Evolutionary conservation across 2,797 vertebrate genomes (phyloP).

Genomic region (Pipistrellus kuhlii): DNA sequence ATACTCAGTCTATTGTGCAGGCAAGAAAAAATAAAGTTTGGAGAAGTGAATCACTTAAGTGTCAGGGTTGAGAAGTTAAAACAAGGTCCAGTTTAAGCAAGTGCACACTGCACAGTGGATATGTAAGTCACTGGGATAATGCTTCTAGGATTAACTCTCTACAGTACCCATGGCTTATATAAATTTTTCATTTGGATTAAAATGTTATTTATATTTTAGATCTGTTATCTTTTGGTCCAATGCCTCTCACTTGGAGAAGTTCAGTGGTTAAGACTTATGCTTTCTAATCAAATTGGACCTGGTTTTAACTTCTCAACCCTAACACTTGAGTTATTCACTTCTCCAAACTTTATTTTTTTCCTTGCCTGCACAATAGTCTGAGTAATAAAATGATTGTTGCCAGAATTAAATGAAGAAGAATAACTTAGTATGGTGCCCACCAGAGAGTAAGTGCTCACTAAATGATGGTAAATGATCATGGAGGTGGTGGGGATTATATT

Average conservation of each 20-base stretch:
- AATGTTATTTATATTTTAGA: not conserved
- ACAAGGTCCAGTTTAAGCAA: not conserved
- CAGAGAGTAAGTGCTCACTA: not conserved
- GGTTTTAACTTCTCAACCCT: not conserved
- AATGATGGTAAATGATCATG: not conserved
- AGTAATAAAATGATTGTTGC: not conserved
- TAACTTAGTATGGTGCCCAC: not conserved
- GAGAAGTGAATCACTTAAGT: not conserved
- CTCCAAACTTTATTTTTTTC: not conserved
- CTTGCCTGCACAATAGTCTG: not conserved
- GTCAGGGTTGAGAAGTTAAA: not conserved
- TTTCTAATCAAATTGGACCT: not conserved
- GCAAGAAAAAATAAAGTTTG: not conserved
- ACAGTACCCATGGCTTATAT: not conserved
- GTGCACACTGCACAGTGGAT: not conserved
- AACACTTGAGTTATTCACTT: not conserved
- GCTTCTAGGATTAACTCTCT: not conserved
- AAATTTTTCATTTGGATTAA: not conserved
- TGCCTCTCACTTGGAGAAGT: not conserved
- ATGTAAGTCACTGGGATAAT: not conserved
- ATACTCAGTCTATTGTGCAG: not conserved
- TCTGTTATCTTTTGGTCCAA: not conserved
- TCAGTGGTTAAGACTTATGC: not conserved
- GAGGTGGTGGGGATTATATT: not conserved
- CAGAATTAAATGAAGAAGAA: conserved; percentile 1